Base-by-base conservation (phyloP, 2,113 vertebrate genomes). In the Mus pahari region DNA sequence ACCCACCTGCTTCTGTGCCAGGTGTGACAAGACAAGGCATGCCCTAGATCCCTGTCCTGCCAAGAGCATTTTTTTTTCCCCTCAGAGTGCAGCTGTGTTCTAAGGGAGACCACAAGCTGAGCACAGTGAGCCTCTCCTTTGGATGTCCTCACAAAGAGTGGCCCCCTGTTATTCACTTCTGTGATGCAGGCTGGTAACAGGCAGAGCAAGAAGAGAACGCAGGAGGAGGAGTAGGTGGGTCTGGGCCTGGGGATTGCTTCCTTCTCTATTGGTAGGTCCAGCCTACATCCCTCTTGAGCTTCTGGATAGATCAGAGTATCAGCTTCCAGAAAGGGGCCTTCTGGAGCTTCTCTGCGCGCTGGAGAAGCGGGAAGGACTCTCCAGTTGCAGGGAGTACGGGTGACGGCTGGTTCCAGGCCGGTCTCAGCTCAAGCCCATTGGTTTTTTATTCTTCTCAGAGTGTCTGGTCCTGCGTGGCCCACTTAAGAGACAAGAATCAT, bases 361-460 rank as follows among this genome's bases (percentile, higher is more conserved):
- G 53, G 16, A 71, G 70, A 62, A 75, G 45, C 28, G 19, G 6
- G 11, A 42, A 73, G 36, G 86, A 31, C 8, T 0, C 5, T 24
- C 24, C 7, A 5, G 4, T 24, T 55, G 22, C 50, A 88, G 50
- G 36, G 50, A 73, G 3, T 19, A 39, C 7, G 24, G 7, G 11
- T 31, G 68, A 66, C 1, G 33, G 66, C 22, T 3, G 5, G n/a
- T n/a, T 60, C 1, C 0, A 5, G 20, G 70, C 6, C 19, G n/a
- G 50, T 12, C 60, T 73, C 14, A 10, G 14, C 36, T 11, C 48
- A n/a, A 10, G 11, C 31, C 33, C 33, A n/a, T n/a, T 68, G 20
- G 22, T 26, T 39, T 39, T 33, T 55, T 28, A 5, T 8, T 24
- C n/a, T 73, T 73, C 86, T 73, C 24, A 12, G 86, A 17, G 48